These are phyloP conservation scores for Pseudorhiza aurosa DNA, from an alignment of 30 jellyfish, hydroid and myxozoan species.

Conservation along the genomic window DNA sequence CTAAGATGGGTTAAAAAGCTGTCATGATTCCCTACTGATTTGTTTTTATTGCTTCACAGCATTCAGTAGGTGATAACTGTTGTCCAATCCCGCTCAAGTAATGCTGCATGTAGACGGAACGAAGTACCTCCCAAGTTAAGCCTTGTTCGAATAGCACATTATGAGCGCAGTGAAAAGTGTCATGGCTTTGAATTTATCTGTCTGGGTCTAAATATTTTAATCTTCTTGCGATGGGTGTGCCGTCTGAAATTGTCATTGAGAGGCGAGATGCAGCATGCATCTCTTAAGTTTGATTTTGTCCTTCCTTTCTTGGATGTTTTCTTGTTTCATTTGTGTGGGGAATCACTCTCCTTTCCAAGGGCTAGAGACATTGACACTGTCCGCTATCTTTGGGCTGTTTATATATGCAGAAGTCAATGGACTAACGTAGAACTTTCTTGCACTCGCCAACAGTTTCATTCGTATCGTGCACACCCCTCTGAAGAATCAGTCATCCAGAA, in stretches of 20 bases:
- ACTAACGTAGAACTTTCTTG: constrained; percentile 7
- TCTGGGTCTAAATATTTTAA: neutral
- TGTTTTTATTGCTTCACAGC: too few species aligned
- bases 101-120: too few species aligned
- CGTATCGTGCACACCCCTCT: constrained; percentile 21
- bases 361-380: neutral
- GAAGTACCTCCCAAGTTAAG: too few species aligned
- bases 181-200: too few species aligned
- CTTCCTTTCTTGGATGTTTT: neutral
- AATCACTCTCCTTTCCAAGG: constrained; percentile 39
- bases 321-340: neutral
- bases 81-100: too few species aligned
- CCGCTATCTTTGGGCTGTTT: neutral
- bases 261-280: neutral
- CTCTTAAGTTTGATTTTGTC: neutral
- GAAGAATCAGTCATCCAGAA: too few species aligned
- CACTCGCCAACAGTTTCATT: constrained; percentile 25
- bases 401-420: constrained; percentile 3
- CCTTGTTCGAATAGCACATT: too few species aligned
- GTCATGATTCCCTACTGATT: too few species aligned
- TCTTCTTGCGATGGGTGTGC: neutral
- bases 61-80: too few species aligned
- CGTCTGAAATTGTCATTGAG: neutral
- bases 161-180: too few species aligned
- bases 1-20: too few species aligned